These are phyloP conservation scores for Oncorhynchus kisutch DNA, from an alignment of 2,113 vertebrate genomes.

Conservation along the genomic window DNA sequence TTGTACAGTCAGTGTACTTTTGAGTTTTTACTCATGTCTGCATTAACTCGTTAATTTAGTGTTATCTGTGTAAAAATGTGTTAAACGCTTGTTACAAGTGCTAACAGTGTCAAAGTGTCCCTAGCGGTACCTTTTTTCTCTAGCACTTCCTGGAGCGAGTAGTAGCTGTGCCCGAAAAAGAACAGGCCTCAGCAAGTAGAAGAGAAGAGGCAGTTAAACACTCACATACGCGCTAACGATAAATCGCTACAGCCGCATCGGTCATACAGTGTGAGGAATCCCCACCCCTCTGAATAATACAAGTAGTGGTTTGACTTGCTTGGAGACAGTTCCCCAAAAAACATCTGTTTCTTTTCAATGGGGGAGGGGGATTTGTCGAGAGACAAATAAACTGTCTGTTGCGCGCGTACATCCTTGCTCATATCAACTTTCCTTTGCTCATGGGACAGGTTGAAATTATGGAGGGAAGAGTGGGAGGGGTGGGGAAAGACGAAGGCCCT, in stretches of 20 bases:
- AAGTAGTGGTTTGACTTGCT: conserved; percentile 39
- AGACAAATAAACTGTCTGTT: conserved; percentile 44
- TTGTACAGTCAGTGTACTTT: too few relatives aligned
- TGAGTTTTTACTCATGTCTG: too few relatives aligned
- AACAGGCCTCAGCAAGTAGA: too few relatives aligned
- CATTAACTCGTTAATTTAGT: too few relatives aligned
- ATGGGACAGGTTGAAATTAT: conserved; percentile 57
- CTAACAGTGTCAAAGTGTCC: too few relatives aligned
- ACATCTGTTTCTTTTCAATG: conserved; percentile 57
- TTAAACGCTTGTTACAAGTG: too few relatives aligned
- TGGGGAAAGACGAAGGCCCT: conserved; percentile 51
- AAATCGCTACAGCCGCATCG: conserved; percentile 37
- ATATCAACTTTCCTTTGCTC: conserved; percentile 47
- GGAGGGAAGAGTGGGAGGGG: conserved; percentile 22
- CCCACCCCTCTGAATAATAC: conserved; percentile 17
- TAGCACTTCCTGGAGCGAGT: too few relatives aligned
- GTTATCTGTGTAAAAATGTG: too few relatives aligned
- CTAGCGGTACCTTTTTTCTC: too few relatives aligned
- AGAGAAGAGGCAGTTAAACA: too few relatives aligned
- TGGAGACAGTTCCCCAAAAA: conserved; percentile 23
- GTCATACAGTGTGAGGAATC: conserved; percentile 45
- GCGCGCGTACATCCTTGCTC: conserved; percentile 46
- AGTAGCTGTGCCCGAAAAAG: too few relatives aligned
- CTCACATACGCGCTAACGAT: not conserved
- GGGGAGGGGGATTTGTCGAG: not conserved